Conservation (phyloP, 2,888 invertebrate genomes). For the Priocnemis perturbator region DNA sequence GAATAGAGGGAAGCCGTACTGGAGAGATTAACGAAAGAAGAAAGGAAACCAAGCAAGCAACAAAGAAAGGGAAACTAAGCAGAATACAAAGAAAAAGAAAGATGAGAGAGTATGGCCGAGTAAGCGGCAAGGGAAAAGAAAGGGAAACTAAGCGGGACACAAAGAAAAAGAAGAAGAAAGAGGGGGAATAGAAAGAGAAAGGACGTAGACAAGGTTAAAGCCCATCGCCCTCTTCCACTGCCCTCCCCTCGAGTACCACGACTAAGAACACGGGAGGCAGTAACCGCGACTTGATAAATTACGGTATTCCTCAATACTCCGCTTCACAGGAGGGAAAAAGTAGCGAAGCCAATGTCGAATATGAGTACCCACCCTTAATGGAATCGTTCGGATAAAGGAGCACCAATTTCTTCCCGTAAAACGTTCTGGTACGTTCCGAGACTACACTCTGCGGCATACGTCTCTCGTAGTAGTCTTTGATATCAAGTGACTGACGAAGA, state of each 20-base stretch:
- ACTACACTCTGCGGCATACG: no score
- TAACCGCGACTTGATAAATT: conserved; percentile 54
- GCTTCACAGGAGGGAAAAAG: conserved; percentile 28
- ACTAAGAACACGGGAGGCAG: conserved; percentile 13
- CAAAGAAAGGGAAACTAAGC: neutral
- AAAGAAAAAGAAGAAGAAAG: conserved; percentile 1
- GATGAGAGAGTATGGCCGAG: no score
- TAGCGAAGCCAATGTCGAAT: conserved; percentile 34
- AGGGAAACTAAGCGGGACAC: neutral
- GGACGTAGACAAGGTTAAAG: conserved; percentile 9
- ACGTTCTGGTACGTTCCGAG: no score
- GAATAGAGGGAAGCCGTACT: neutral
- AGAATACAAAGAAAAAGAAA: conserved; percentile 1
- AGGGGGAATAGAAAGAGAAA: conserved; percentile 11
- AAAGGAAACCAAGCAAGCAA: neutral
- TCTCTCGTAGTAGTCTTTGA: no score
- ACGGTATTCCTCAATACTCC: conserved; percentile 51
- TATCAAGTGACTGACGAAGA: no score
- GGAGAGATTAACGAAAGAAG: neutral
- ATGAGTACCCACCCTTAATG: conserved; percentile 50
- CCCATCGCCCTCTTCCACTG: no score
- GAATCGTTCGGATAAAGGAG: conserved; percentile 53
- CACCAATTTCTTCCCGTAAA: conserved; percentile 13
- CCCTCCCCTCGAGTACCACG: neutral
- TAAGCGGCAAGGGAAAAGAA: no score